These are phyloP conservation scores for Noturus placidus DNA, from an alignment of 2,113 vertebrate genomes.

Conservation along the genomic window DNA sequence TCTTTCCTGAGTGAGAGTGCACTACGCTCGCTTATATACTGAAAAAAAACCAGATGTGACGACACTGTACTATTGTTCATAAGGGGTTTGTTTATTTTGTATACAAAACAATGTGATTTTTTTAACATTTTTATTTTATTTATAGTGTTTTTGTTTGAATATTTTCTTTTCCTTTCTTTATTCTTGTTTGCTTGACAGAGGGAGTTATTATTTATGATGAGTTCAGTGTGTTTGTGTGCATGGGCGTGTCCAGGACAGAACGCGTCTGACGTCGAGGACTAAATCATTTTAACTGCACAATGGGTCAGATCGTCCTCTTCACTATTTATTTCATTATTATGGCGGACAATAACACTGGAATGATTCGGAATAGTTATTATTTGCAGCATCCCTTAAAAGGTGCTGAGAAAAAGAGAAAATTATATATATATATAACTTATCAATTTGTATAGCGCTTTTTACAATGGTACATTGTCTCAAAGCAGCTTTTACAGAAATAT, in stretches of 20 bases:
- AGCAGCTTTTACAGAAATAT: too few species aligned
- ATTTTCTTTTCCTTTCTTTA: neutral
- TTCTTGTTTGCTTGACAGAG: conserved; percentile 52
- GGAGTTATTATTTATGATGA: conserved; percentile 72
- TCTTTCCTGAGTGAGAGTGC: conserved; percentile 59
- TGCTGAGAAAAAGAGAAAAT: neutral
- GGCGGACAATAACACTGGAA: neutral
- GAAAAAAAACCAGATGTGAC: conserved; percentile 57
- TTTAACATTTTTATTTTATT: conserved; percentile 51
- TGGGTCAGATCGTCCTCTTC: neutral
- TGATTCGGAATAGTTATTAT: neutral
- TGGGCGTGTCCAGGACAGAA: conserved; percentile 19
- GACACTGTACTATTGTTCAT: conserved; percentile 74
- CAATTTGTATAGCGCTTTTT: too few species aligned
- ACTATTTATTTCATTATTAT: neutral
- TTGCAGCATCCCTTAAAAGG: neutral
- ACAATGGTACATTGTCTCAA: too few species aligned
- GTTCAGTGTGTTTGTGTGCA: conserved; percentile 51
- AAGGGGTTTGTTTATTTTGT: conserved; percentile 74
- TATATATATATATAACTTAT: too few species aligned
- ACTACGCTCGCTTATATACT: conserved; percentile 62
- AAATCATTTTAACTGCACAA: neutral
- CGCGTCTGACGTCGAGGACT: conserved; percentile 1
- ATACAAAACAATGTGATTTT: conserved; percentile 66
- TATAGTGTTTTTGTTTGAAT: conserved; percentile 60